Conservation (phyloP, 2,113 vertebrate genomes). For the Strix uralensis region DNA sequence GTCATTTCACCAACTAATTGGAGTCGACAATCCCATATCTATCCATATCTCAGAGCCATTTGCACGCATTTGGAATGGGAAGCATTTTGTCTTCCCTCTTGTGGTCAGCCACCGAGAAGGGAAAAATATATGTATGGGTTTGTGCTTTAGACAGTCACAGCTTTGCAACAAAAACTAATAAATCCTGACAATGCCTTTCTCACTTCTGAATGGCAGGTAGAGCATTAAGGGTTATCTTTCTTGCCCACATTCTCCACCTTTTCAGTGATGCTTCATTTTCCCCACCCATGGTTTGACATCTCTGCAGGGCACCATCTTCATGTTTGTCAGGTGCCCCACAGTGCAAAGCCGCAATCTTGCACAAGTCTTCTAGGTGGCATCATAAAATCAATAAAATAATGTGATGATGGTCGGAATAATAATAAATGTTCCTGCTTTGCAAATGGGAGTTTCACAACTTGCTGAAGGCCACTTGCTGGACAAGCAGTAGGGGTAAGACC, state of each 20-base stretch:
- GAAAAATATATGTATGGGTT: neutral
- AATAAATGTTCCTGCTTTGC: neutral
- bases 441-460: neutral
- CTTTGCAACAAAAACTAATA: neutral
- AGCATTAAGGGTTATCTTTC: neutral
- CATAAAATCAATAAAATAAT: neutral
- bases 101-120: neutral
- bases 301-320: neutral
- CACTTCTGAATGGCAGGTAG: neutral
- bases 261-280: neutral
- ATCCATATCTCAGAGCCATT: conserved; percentile 23
- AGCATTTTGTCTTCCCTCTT: neutral
- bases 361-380: neutral
- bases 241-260: neutral
- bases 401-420: neutral
- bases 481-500: neutral
- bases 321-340: rapidly evolving
- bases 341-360: neutral
- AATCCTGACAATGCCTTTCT: neutral
- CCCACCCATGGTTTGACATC: rapidly evolving
- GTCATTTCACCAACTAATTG: conserved; percentile 28
- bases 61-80: neutral
- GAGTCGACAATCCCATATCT: conserved; percentile 35
- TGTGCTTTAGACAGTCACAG: neutral
- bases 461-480: neutral